Evolutionary conservation across 2,888 invertebrate genomes (phyloP).

Genomic region (Capitulum mitella): DNA sequence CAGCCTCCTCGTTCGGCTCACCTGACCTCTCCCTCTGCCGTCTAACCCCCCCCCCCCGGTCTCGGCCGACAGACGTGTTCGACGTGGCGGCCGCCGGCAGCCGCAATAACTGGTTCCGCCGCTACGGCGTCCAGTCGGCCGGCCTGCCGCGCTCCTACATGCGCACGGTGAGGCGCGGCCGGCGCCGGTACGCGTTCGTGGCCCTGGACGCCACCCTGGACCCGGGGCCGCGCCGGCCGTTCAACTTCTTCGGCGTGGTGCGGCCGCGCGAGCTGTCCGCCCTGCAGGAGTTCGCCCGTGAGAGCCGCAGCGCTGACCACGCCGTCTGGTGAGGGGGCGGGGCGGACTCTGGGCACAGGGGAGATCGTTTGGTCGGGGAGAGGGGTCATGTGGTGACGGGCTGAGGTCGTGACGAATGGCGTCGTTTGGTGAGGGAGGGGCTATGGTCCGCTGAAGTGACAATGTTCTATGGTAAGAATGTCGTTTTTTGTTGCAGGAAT

Average conservation of each 20-base stretch:
- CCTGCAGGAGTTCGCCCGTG: constrained; percentile 42
- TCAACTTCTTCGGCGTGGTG: constrained; percentile 78
- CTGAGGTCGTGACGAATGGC: too few relatives aligned
- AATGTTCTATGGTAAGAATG: too few relatives aligned
- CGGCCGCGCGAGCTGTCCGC: constrained; percentile 53
- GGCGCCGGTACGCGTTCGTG: constrained; percentile 66
- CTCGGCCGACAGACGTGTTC: constrained; percentile 66
- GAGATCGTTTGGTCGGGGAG: too few relatives aligned
- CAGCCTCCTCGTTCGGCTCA: not conserved
- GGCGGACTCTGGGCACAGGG: too few relatives aligned
- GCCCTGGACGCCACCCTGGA: constrained; percentile 79
- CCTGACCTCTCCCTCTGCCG: not conserved
- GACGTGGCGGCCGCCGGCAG: constrained; percentile 64
- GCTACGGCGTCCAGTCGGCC: constrained; percentile 70
- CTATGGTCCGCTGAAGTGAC: too few relatives aligned
- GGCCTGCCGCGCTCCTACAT: constrained; percentile 64
- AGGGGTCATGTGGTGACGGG: too few relatives aligned
- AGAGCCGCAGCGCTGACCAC: not conserved
- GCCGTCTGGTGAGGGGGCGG: not conserved
- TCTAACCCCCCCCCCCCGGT: not conserved
- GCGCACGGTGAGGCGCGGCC: constrained; percentile 54
- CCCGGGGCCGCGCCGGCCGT: constrained; percentile 77
- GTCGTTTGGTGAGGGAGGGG: too few relatives aligned
- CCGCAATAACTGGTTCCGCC: constrained; percentile 64
- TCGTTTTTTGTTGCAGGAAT: too few relatives aligned